Evolutionary conservation across 2,797 vertebrate genomes (phyloP), one percentile per base, ranked within the genome.

Genomic region (Lacerta viridis): DNA sequence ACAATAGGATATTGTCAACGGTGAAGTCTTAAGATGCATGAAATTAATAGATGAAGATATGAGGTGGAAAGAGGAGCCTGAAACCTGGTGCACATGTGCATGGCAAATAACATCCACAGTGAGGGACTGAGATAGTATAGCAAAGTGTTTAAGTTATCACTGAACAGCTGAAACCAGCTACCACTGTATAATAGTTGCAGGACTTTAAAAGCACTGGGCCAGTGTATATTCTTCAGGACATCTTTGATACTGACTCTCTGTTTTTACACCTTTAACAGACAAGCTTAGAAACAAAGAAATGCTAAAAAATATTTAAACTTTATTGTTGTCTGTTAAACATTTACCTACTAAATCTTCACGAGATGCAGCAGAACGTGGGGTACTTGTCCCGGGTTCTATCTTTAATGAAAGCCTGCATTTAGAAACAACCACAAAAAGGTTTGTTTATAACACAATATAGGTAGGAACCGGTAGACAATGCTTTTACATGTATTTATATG

Each of bases 311-410:
- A 9, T 79, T 74, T 43, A 76, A 43, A 46, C 5, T 75, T 39
- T 75, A 69, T 77, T 85, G 84, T 55, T 74, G 85, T 92, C 80
- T 85, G 64, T 90, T 79, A 79, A 27, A 50, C 55, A 96, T 97
- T 95, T 94, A 99, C 99, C 98, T 91, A 96, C 97, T 93, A 99
- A 97, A 94, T 99, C 99, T 96, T 99, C 99, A 97, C 98, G 98
- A 89, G 99, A 99, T 93, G 97, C 98, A 89, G 98, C 98, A 86
- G 98, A 97, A 87, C 98, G 98, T 0, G 99, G 98, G 20, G 99
- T 99, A 97, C 98, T 99, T 95, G 98, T 98, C 90, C 98, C 98
- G 85, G 99, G 99, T 95, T 99, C 99, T 94, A 99, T 99, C 96
- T 98, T 99, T 96, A 99, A 97, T 1, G 99, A 99, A 95, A 99